phyloP scores from a whole-genome alignment of 2,888 invertebrate genomes.

The Melanostoma scalare region DNA sequence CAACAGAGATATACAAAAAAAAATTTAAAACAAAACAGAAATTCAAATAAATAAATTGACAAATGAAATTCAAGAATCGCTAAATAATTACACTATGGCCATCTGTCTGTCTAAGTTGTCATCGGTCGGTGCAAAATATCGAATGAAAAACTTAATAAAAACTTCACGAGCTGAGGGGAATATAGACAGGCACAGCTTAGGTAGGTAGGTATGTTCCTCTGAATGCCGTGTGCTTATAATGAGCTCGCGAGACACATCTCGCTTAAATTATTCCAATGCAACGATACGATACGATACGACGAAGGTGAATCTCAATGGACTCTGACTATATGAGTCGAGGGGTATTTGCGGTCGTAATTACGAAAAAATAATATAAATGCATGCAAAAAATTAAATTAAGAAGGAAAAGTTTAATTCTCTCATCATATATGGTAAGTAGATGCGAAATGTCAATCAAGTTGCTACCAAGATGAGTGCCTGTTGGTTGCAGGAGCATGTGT shows the following conservation, averaged over 20 bases:
- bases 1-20: slow-evolving; percentile 10
- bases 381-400: slow-evolving; percentile 50
- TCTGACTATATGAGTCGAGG: slow-evolving; percentile 11
- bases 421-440: slow-evolving; percentile 72
- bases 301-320: slow-evolving; percentile 43
- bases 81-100: slow-evolving; percentile 67
- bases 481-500: slow-evolving; percentile 38
- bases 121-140: slow-evolving; percentile 45
- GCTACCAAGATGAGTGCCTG: slow-evolving; percentile 35
- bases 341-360: slow-evolving; percentile 62
- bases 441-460: slow-evolving; percentile 71
- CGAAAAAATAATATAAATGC: slow-evolving; percentile 54
- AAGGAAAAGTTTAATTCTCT: slow-evolving; percentile 43
- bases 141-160: slow-evolving; percentile 24
- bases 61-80: slow-evolving; percentile 66
- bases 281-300: not conserved
- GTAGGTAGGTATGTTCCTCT: slow-evolving; percentile 13
- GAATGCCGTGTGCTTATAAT: slow-evolving; percentile 62
- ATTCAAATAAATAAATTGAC: slow-evolving; percentile 60
- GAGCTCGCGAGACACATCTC: slow-evolving; percentile 48
- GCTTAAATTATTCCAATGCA: slow-evolving; percentile 57
- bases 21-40: slow-evolving; percentile 49
- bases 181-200: not conserved
- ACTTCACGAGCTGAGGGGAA: not conserved
- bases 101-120: slow-evolving; percentile 50